phyloP scores from a whole-genome alignment of 1,140 invertebrate species.

The Mamestra configurata region DNA sequence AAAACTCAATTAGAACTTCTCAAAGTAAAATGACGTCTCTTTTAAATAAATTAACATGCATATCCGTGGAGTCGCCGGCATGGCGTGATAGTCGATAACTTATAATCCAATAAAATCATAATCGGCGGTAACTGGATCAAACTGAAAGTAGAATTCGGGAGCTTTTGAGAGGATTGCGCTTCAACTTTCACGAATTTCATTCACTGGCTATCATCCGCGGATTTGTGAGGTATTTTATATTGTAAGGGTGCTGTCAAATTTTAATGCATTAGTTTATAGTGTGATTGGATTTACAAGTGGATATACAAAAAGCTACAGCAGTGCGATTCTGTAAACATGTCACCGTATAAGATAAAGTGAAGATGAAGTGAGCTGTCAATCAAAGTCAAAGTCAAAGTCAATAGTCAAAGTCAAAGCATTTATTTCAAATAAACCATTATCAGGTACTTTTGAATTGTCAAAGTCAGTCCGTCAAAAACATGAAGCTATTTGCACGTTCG shows the following conservation, averaged over 20 bases:
- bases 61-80: not conserved
- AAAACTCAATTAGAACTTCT: not conserved
- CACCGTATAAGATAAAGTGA: no score
- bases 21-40: not conserved
- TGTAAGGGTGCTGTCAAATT: not conserved
- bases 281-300: not conserved
- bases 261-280: no score
- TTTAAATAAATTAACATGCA: constrained; percentile 4
- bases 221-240: not conserved
- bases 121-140: not conserved
- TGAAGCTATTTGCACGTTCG: no score
- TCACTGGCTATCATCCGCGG: not conserved
- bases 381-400: no score
- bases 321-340: no score
- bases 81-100: constrained; percentile 10
- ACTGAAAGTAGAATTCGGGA: constrained; percentile 7
- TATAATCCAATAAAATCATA: constrained; percentile 15
- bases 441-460: no score
- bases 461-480: no score
- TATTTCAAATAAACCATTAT: no score
- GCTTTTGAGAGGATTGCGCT: not conserved
- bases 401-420: no score
- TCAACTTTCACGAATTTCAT: constrained; percentile 1
- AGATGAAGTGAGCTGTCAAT: no score
- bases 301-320: no score